Evolutionary conservation across 2,113 vertebrate species (phyloP).

Genomic region (Tychaedon coryphoeus): DNA sequence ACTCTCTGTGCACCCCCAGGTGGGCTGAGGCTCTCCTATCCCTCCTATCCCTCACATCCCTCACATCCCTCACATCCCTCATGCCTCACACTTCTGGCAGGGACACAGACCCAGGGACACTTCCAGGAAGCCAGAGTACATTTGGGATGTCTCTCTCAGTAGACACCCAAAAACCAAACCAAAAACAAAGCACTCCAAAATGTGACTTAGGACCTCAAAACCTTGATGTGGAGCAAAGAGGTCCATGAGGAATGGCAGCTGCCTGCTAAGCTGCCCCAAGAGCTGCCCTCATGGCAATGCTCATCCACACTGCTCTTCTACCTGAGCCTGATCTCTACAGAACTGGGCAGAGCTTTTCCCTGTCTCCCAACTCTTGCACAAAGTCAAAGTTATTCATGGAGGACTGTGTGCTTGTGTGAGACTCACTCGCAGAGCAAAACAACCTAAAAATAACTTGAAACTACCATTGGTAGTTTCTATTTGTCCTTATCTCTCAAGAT

Average conservation of each 20-base stretch:
- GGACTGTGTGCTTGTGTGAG: neutral
- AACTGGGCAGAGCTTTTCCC: neutral
- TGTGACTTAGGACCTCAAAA: neutral
- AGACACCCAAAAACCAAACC: neutral
- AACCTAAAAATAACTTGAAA: neutral
- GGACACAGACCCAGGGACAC: accelerated
- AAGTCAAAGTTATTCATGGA: neutral
- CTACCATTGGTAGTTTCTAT: neutral
- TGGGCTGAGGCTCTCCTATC: neutral
- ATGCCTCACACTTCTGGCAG: accelerated
- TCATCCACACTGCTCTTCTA: accelerated
- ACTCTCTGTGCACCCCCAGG: neutral
- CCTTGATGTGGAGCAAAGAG: accelerated
- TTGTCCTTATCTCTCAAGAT: neutral
- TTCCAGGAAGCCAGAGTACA: neutral
- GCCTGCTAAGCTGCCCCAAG: neutral
- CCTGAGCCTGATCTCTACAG: neutral
- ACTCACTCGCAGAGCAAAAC: neutral
- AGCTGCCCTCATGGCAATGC: accelerated
- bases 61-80: neutral
- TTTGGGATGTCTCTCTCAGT: neutral
- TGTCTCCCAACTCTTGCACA: neutral
- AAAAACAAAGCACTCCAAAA: neutral
- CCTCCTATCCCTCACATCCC: neutral
- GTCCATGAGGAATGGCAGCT: neutral